These are phyloP conservation scores for Zelostemma sp. DNA, from an alignment of 1,140 invertebrate species.

Conservation along the genomic window DNA sequence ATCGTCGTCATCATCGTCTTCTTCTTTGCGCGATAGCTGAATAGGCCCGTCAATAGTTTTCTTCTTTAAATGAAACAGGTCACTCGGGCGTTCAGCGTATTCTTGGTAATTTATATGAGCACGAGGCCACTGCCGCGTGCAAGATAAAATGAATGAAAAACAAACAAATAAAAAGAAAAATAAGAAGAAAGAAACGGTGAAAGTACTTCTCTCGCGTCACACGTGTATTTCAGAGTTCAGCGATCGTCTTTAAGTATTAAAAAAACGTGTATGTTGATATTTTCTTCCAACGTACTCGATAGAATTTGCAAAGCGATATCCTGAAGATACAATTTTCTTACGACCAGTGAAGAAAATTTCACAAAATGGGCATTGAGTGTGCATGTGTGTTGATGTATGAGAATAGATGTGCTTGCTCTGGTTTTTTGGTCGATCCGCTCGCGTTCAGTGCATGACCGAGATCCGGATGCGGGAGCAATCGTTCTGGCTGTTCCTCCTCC, in stretches of 20 bases:
- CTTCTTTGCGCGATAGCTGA: slow-evolving; percentile 48
- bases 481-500: slow-evolving; percentile 1
- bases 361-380: no score
- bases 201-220: neutral
- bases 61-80: slow-evolving; percentile 61
- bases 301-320: neutral
- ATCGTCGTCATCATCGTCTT: slow-evolving; percentile 32
- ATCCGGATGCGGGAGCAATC: slow-evolving; percentile 7
- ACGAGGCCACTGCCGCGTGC: slow-evolving; percentile 22
- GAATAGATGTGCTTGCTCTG: no score
- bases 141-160: neutral
- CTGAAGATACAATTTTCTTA: no score
- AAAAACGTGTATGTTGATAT: no score
- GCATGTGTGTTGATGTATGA: no score
- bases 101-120: slow-evolving; percentile 14
- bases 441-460: neutral
- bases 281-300: neutral
- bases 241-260: neutral
- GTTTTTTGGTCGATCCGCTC: neutral
- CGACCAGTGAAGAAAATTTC: no score
- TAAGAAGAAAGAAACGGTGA: neutral
- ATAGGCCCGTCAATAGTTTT: slow-evolving; percentile 60
- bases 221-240: neutral
- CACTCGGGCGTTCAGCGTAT: slow-evolving; percentile 46
- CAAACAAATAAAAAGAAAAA: slow-evolving; percentile 1